phyloP scores from a whole-genome alignment of 2,888 invertebrate species.

The Tetragonisca angustula region DNA sequence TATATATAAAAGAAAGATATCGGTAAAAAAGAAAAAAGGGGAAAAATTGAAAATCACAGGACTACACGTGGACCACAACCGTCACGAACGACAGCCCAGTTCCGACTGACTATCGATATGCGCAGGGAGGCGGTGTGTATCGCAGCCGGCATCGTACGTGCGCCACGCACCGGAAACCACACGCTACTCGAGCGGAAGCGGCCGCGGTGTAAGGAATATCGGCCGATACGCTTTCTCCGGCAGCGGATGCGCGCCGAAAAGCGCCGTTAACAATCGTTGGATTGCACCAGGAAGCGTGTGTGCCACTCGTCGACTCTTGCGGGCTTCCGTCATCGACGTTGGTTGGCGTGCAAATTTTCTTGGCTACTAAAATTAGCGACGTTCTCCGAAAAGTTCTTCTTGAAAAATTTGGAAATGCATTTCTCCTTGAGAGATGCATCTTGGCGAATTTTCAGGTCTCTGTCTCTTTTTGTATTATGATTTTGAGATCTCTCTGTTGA shows the following conservation, averaged over 20 bases:
- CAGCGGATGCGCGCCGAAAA: slow-evolving; percentile 73
- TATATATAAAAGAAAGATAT: no score
- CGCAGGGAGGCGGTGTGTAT: slow-evolving; percentile 41
- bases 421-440: not conserved
- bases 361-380: not conserved
- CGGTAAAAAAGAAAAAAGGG: no score
- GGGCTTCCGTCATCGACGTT: slow-evolving; percentile 43
- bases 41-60: not conserved
- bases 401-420: not conserved
- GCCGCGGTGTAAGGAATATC: slow-evolving; percentile 50
- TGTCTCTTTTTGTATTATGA: not conserved
- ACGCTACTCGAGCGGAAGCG: slow-evolving; percentile 79
- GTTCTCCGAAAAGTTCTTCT: not conserved
- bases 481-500: not conserved
- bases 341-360: slow-evolving; percentile 11
- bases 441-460: not conserved
- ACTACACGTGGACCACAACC: slow-evolving; percentile 39
- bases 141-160: slow-evolving; percentile 63
- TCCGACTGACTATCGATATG: slow-evolving; percentile 72
- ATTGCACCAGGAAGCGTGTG: slow-evolving; percentile 30
- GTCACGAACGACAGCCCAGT: slow-evolving; percentile 59
- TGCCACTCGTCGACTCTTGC: slow-evolving; percentile 49
- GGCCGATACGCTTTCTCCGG: slow-evolving; percentile 72
- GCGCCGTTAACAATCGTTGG: slow-evolving; percentile 60
- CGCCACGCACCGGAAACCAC: slow-evolving; percentile 80